Evolutionary conservation across 2,888 invertebrate genomes (phyloP), one percentile per base, ranked within the genome.

Genomic region (Aphrophora alni): DNA sequence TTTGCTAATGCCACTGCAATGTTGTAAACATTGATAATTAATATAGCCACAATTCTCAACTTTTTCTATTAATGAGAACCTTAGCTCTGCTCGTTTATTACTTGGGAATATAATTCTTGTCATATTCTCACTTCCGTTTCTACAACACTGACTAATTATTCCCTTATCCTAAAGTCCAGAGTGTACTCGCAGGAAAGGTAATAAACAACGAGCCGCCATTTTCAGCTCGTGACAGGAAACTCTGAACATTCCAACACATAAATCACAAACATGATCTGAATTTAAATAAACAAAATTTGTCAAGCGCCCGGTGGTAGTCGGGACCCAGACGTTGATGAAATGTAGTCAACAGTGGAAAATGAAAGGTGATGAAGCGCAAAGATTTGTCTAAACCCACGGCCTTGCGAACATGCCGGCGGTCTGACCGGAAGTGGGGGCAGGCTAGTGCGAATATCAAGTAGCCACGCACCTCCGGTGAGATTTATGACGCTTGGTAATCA

Each of bases 201-300:
- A 59, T 59, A 59, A 21, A 59, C 59, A 59, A n/a, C 21, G 21
- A 21, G 59, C 59, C 21, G 59, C 59, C 59, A 59, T 59, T 17
- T 59, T n/a, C n/a, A n/a, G 59, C 59, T 21, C 59, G 59, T 21
- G 59, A 59, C 59, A 59, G 59, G 59, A 59, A 59, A n/a, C 59
- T 21, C 21, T n/a, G 21, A 59, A 21, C 59, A 59, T 59, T 59
- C 59, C 59, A 10, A 3, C 21, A 21, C 21, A 59, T 59, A 21
- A 21, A 59, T 59, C 59, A 59, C 21, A 59, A 59, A 21, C 59
- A 59, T 21, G 59, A 21, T 59, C 59, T 59, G 59, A 59, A 59
- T 59, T 59, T 59, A 59, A 59, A 59, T 59, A 59, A 59, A 59
- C 59, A 21, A 59, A 59, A 59, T 59, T 59, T 59, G 59, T 59